Percentiles rank a stretch among this genome's conserved stretches.
These are phyloP conservation scores for Phymanthus crucifer DNA, from an alignment of 92 coral and sea anemone genomes.

Conservation along the genomic window DNA sequence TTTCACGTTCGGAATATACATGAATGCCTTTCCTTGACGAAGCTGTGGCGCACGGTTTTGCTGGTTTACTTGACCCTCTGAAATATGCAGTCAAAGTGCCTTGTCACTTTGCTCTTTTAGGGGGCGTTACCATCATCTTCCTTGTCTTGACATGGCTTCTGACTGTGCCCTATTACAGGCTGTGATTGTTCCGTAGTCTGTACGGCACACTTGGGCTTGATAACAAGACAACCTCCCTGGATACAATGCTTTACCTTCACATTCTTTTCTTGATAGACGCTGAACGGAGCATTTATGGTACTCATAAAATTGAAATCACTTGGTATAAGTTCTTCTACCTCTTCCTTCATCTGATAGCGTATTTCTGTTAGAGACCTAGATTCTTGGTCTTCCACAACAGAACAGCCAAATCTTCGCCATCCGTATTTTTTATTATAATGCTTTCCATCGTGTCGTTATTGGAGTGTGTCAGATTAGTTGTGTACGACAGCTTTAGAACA, in stretches of 20 bases:
- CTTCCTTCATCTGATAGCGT: conserved; percentile 29
- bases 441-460: background rate
- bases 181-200: background rate
- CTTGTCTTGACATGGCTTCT: background rate
- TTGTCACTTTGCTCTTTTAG: conserved; percentile 2
- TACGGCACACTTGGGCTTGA: background rate
- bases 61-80: background rate
- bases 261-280: conserved; percentile 42
- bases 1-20: conserved; percentile 31
- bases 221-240: conserved; percentile 3
- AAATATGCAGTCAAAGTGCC: background rate
- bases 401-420: background rate
- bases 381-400: background rate
- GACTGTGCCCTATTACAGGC: background rate
- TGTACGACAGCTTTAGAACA: background rate
- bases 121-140: background rate
- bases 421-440: background rate
- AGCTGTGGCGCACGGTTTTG: conserved; percentile 21
- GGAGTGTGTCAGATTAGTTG: background rate
- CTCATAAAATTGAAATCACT: conserved; percentile 29
- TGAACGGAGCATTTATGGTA: conserved; percentile 41
- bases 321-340: conserved; percentile 36
- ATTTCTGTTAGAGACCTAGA: conserved; percentile 28
- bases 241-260: conserved; percentile 28
- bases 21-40: conserved; percentile 50